Evolutionary conservation across 2,113 vertebrate species (phyloP).

Genomic region (Psammodynastes pulverulentus): DNA sequence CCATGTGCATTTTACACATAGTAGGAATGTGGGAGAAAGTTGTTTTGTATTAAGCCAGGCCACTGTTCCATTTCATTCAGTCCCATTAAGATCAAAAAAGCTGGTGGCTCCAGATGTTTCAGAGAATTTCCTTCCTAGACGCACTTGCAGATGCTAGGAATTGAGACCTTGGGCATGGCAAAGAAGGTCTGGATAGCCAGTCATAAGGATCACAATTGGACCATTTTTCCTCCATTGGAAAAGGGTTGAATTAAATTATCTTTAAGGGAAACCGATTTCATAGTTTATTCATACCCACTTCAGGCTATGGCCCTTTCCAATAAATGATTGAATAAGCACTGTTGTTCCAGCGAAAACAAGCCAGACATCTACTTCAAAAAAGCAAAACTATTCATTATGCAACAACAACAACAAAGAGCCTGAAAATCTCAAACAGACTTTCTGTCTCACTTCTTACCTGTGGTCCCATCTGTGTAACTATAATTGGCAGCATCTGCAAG

Average conservation of each 20-base stretch:
- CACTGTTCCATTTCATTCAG: neutral
- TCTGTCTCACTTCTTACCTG: slow-evolving; percentile 32
- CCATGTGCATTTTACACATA: neutral
- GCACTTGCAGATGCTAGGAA: neutral
- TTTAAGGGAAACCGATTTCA: neutral
- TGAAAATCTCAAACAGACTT: neutral
- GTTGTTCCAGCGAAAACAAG: neutral
- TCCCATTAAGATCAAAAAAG: neutral
- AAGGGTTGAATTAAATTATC: neutral
- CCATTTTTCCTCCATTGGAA: neutral
- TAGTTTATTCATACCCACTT: neutral
- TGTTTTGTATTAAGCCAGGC: neutral
- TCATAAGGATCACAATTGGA: neutral
- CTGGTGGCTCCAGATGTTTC: neutral
- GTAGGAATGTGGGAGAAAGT: neutral
- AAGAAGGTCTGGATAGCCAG: neutral
- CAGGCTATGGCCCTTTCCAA: neutral
- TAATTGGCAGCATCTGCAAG: slow-evolving; percentile 48
- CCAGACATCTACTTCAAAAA: neutral
- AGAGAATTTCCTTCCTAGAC: neutral
- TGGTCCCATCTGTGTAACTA: slow-evolving; percentile 21
- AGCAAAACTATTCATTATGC: neutral
- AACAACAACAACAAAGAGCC: neutral
- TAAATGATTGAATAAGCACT: neutral
- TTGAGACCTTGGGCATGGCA: neutral